Evolutionary conservation across 1,140 invertebrate species (phyloP).

Genomic region (Pissodes strobi): DNA sequence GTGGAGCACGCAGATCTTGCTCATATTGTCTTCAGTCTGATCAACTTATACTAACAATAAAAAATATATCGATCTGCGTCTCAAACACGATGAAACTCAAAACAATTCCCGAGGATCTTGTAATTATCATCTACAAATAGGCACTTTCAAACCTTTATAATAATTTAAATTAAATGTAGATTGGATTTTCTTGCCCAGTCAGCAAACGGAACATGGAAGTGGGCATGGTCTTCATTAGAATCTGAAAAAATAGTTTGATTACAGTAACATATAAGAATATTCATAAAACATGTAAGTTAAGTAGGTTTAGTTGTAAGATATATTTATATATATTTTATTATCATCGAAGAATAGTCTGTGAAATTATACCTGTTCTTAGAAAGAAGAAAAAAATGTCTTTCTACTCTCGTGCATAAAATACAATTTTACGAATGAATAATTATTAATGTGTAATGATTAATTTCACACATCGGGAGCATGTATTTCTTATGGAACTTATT

Average conservation of each 20-base stretch:
- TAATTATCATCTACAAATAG: slow-evolving; percentile 56
- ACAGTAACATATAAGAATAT: too few relatives aligned
- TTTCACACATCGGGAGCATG: too few relatives aligned
- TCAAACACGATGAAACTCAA: slow-evolving; percentile 52
- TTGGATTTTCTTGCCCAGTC: slow-evolving; percentile 98
- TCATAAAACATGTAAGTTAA: too few relatives aligned
- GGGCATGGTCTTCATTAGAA: slow-evolving; percentile 99
- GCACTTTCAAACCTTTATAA: slow-evolving; percentile 55
- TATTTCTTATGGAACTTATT: too few relatives aligned
- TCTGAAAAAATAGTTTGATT: slow-evolving; percentile 68
- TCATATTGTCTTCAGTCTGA: slow-evolving; percentile 57
- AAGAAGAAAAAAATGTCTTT: too few relatives aligned
- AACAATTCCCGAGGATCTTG: slow-evolving; percentile 49
- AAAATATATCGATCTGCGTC: slow-evolving; percentile 56
- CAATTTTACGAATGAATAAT: too few relatives aligned
- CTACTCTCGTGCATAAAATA: too few relatives aligned
- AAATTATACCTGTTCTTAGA: too few relatives aligned
- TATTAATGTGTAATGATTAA: too few relatives aligned
- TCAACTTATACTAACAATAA: slow-evolving; percentile 55
- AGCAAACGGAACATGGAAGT: slow-evolving; percentile 99
- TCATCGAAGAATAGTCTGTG: too few relatives aligned
- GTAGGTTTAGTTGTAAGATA: too few relatives aligned
- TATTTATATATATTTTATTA: too few relatives aligned
- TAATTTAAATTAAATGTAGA: slow-evolving; percentile 83
- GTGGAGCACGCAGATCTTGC: slow-evolving; percentile 53